These are phyloP conservation scores for Diplogasteroides magnus DNA, from an alignment of 1,140 invertebrate species.

Conservation along the genomic window DNA sequence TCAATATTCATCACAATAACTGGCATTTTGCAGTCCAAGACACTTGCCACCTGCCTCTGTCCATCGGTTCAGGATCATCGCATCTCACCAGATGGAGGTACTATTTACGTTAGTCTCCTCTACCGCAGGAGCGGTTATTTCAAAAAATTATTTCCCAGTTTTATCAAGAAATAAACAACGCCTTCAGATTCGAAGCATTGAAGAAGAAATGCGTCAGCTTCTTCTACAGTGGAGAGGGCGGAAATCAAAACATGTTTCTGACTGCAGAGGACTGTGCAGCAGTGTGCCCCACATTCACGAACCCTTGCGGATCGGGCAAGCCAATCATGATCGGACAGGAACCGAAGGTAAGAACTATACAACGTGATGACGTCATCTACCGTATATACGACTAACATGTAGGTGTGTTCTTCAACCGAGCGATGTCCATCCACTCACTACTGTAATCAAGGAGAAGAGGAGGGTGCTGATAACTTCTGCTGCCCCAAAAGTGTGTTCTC, in stretches of 20 bases:
- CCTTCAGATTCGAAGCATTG: constrained; percentile 37
- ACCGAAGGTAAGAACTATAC: constrained; percentile 21
- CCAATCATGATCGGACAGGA: constrained; percentile 25
- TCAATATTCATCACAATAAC: constrained; percentile 8
- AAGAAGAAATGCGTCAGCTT: constrained; percentile 44
- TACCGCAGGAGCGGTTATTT: too few species aligned
- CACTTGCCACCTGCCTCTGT: constrained; percentile 42
- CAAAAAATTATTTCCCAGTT: background rate
- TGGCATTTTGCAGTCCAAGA: constrained; percentile 32
- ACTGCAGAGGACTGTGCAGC: constrained; percentile 36
- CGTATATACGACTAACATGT: background rate
- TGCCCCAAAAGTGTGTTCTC: constrained; percentile 34
- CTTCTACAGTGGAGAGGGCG: constrained; percentile 49
- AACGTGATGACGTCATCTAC: background rate
- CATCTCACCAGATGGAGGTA: constrained; percentile 37
- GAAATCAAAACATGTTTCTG: constrained; percentile 46
- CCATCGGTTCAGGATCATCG: constrained; percentile 29
- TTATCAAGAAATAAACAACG: too few species aligned
- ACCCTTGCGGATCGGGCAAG: constrained; percentile 30
- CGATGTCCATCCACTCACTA: constrained; percentile 37
- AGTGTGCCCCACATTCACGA: constrained; percentile 47
- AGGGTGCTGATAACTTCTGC: constrained; percentile 26
- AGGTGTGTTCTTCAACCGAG: constrained; percentile 23
- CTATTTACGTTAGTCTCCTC: too few species aligned
- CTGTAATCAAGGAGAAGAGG: constrained; percentile 32